phyloP scores from a whole-genome alignment of 2,888 invertebrate genomes.

The Coelogynopora nodosa region DNA sequence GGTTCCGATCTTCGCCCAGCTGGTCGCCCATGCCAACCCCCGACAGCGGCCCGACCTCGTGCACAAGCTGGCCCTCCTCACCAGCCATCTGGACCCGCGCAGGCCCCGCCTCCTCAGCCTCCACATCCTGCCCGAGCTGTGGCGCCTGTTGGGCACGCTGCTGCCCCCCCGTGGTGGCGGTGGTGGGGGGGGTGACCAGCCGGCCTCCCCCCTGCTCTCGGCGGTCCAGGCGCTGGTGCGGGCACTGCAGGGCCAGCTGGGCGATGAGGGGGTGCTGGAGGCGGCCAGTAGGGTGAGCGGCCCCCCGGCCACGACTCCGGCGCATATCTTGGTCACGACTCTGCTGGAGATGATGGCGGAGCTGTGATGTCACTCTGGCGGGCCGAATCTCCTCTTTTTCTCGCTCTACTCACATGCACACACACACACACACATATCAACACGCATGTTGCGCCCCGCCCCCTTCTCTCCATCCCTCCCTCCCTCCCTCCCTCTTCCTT shows the following conservation, averaged over 20 bases:
- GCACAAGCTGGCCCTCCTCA: slow-evolving; percentile 33
- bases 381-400: too few species aligned
- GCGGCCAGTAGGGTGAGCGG: not conserved
- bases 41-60: slow-evolving; percentile 17
- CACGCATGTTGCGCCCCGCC: too few species aligned
- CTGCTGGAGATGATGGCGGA: not conserved
- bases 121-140: slow-evolving; percentile 58
- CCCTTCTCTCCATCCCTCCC: too few species aligned
- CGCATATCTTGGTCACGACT: not conserved
- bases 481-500: too few species aligned
- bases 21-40: slow-evolving; percentile 21
- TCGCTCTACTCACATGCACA: too few species aligned
- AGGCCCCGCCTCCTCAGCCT: slow-evolving; percentile 58
- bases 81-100: slow-evolving; percentile 47
- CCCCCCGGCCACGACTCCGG: not conserved
- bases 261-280: not conserved
- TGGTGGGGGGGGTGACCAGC: not conserved
- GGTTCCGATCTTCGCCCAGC: slow-evolving; percentile 13
- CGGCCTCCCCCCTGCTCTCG: not conserved
- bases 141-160: slow-evolving; percentile 54
- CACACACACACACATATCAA: too few species aligned
- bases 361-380: too few species aligned
- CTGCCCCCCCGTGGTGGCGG: not conserved
- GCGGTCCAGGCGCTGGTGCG: not conserved
- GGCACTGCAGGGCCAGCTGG: not conserved